Base-by-base conservation (phyloP, 1,140 invertebrate species). In the Nephila pilipes region DNA sequence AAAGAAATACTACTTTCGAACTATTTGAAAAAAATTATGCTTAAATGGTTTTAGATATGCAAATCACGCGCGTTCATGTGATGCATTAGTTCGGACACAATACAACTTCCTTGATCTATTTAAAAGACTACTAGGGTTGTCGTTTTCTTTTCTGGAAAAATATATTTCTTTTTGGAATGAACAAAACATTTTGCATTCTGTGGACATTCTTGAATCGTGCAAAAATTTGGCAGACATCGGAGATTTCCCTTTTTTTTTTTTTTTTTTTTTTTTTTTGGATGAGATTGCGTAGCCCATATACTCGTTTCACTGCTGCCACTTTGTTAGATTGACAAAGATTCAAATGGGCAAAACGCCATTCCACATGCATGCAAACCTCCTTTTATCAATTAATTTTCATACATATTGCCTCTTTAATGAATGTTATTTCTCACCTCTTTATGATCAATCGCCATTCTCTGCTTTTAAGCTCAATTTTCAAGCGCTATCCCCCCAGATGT, bases 261-360 rank as follows among this genome's bases (percentile, higher is more conserved):
- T 65, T 65, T 65, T 75, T 25, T n/a, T 10, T 29, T 25, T n/a
- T 10, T 29, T 65, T 65, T 65, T 75, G 69, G 69, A 75, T 18
- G 14, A 75, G 12, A 75, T 2, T 32, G 18, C 29, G 18, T 29
- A 32, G 3, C 63, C 58, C n/a, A 2, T n/a, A 60, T 60, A 18
- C 29, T 8, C 29, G 4, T 75, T 6, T 32, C 16, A 75, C 36
- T 18, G 69, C 69, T 14, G 22, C 57, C 38, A 18, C 54, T 60
- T 36, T 60, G 65, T 75, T 60, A 2, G 55, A 57, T 20, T 32
- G 57, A 85, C 25, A 85, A 85, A 85, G 55, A 29, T 25, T 54
- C 55, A 25, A 75, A 36, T 88, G 87, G 63, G 63, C 87, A 88
- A 75, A 55, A 25, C 75, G 87, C 87, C 87, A 75, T 88, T n/a